These are phyloP conservation scores for Lasioglossum albipes DNA, from an alignment of 1,140 invertebrate genomes.

Conservation along the genomic window DNA sequence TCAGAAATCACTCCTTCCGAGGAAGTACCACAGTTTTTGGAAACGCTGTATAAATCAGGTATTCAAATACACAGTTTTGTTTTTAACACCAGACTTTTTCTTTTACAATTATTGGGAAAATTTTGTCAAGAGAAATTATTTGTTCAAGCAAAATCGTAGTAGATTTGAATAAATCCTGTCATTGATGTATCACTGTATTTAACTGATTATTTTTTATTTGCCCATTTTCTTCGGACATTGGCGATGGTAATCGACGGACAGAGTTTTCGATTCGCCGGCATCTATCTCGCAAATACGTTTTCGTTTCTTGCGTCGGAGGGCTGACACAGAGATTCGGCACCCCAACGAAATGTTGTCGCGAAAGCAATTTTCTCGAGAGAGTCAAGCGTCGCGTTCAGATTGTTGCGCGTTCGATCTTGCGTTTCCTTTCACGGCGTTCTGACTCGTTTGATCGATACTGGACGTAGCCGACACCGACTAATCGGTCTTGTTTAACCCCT, in stretches of 20 bases:
- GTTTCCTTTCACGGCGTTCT: conserved; percentile 44
- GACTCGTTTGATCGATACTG: conserved; percentile 48
- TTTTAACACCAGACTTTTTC: too few species aligned
- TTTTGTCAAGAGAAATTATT: too few species aligned
- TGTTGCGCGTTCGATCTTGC: conserved; percentile 52
- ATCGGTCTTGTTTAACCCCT: conserved; percentile 1
- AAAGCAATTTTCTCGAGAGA: conserved; percentile 74
- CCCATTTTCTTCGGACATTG: background rate
- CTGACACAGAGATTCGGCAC: background rate
- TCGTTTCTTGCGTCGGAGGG: conserved; percentile 63
- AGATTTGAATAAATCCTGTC: too few species aligned
- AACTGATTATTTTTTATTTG: too few species aligned
- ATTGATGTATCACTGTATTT: too few species aligned
- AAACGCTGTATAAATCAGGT: too few species aligned
- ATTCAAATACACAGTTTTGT: too few species aligned
- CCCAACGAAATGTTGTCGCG: conserved; percentile 49
- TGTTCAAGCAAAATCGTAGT: too few species aligned
- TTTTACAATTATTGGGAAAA: too few species aligned
- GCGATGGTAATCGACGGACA: conserved; percentile 61
- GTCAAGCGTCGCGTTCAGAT: conserved; percentile 37
- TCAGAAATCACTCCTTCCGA: too few species aligned
- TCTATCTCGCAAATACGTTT: conserved; percentile 74
- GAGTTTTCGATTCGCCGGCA: conserved; percentile 72
- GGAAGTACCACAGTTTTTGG: too few species aligned
- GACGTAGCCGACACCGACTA: background rate